Conservation (phyloP, 2,113 vertebrate species). For the Laticauda laticaudata region DNA sequence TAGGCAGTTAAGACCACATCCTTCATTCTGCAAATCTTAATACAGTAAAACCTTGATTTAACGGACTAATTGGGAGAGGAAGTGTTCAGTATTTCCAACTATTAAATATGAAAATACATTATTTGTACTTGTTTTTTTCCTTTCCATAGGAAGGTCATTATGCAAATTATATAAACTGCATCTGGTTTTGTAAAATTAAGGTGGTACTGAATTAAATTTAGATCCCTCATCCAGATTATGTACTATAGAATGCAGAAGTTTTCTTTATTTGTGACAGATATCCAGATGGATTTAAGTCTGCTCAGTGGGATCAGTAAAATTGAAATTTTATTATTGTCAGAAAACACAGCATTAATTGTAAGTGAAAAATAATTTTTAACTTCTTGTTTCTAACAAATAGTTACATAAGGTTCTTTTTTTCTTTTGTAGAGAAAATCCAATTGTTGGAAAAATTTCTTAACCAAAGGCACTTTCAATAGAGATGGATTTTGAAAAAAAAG, state of each 20-base stretch:
- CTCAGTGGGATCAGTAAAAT: background rate
- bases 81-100: background rate
- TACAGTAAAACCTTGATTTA: background rate
- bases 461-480: slow-evolving; percentile 18
- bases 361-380: slow-evolving; percentile 15
- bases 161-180: background rate
- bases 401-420: slow-evolving; percentile 18
- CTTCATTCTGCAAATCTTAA: background rate
- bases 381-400: slow-evolving; percentile 1
- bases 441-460: slow-evolving; percentile 88
- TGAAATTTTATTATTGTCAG: background rate
- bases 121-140: background rate
- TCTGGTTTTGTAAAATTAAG: background rate
- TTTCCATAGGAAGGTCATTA: background rate
- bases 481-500: slow-evolving; percentile 65
- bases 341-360: background rate
- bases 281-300: background rate
- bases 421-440: slow-evolving; percentile 89
- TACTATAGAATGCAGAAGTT: background rate
- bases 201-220: background rate
- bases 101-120: background rate
- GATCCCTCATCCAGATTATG: background rate
- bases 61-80: background rate
- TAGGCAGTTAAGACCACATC: background rate
- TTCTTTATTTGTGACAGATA: background rate